phyloP scores from a whole-genome alignment of 1,140 invertebrate species.

The Zaprionus capensis region DNA sequence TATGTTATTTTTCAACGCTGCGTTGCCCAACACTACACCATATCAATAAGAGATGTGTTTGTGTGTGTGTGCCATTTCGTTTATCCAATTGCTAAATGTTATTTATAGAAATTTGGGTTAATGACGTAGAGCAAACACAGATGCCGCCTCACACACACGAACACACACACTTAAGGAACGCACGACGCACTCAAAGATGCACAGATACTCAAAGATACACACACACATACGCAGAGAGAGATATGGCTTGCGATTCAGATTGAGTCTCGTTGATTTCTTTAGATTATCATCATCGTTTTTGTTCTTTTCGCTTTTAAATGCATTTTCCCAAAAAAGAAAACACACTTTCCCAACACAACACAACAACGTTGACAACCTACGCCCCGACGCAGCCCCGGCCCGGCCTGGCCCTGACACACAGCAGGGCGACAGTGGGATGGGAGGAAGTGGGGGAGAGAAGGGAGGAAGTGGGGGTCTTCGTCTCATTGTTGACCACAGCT shows the following conservation, averaged over 20 bases:
- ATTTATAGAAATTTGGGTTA: constrained; percentile 81
- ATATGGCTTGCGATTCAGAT: constrained; percentile 11
- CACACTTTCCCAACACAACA: constrained; percentile 49
- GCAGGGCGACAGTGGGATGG: constrained; percentile 14
- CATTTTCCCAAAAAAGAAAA: constrained; percentile 45
- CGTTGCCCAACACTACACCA: constrained; percentile 27
- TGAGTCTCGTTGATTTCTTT: constrained; percentile 46
- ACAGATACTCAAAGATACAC: constrained; percentile 51
- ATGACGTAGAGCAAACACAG: constrained; percentile 71
- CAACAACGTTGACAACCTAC: constrained; percentile 44
- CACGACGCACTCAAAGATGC: constrained; percentile 52
- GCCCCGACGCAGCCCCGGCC: constrained; percentile 7
- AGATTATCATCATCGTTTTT: constrained; percentile 64
- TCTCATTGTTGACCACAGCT: constrained; percentile 69
- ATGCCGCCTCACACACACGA: constrained; percentile 56
- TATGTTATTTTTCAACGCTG: constrained; percentile 7
- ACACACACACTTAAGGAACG: constrained; percentile 21
- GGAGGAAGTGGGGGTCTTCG: neutral
- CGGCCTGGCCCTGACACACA: constrained; percentile 10
- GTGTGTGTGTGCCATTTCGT: constrained; percentile 43
- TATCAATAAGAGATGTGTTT: constrained; percentile 10
- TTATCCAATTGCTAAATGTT: constrained; percentile 67
- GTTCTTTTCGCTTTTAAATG: constrained; percentile 76
- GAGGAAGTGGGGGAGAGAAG: neutral
- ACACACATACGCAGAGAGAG: constrained; percentile 34